These are phyloP conservation scores for Glyphotaelius pellucidus DNA, from an alignment of 2,888 invertebrate species.

Conservation along the genomic window DNA sequence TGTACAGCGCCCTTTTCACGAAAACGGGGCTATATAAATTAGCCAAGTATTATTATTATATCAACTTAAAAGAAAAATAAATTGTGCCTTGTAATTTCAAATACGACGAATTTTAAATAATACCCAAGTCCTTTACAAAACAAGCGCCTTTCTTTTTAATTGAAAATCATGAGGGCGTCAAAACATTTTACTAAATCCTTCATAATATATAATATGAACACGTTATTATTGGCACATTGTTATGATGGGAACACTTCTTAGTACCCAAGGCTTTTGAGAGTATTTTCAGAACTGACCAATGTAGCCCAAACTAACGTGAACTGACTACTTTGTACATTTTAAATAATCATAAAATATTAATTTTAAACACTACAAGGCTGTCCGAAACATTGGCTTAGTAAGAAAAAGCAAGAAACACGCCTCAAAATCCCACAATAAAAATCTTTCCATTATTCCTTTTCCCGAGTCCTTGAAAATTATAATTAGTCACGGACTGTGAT, in stretches of 20 bases:
- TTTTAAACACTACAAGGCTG: too few relatives aligned
- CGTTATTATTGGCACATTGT: background rate
- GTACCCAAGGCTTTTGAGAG: background rate
- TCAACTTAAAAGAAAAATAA: too few relatives aligned
- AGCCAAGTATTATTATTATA: too few relatives aligned
- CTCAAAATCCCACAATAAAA: background rate
- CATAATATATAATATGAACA: background rate
- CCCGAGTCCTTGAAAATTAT: background rate
- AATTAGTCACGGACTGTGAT: background rate
- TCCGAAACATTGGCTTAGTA: background rate
- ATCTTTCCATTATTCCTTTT: background rate
- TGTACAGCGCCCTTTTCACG: too few relatives aligned
- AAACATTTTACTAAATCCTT: background rate
- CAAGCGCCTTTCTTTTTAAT: background rate
- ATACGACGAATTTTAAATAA: background rate
- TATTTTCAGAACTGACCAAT: background rate
- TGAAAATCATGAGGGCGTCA: background rate
- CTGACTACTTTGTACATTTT: background rate
- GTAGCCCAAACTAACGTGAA: background rate
- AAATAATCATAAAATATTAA: background rate
- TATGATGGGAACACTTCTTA: background rate
- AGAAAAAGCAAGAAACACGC: background rate
- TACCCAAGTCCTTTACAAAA: background rate
- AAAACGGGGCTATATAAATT: too few relatives aligned
- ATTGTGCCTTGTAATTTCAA: too few relatives aligned